Evolutionary conservation across 2,888 invertebrate species (phyloP).

Genomic region (Sympetrum striolatum): DNA sequence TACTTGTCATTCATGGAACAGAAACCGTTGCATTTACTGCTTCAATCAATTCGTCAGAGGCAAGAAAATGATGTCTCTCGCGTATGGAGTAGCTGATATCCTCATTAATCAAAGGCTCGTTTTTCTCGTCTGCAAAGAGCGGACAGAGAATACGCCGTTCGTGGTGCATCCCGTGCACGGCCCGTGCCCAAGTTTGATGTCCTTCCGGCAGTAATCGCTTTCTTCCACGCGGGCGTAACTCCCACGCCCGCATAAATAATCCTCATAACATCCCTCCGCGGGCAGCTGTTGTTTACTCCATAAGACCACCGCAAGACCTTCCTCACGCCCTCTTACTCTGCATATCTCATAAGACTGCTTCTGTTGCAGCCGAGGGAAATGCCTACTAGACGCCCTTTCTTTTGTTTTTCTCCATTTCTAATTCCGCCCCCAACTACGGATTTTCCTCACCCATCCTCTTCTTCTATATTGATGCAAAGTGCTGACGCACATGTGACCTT

Average conservation of each 20-base stretch:
- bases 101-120: not conserved
- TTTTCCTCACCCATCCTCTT: not conserved
- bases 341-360: not conserved
- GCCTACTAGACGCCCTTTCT: not conserved
- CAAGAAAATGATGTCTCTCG: not conserved
- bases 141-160: not conserved
- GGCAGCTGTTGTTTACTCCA: not conserved
- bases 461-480: not conserved
- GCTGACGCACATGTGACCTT: slow-evolving; percentile 41
- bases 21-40: too few relatives aligned
- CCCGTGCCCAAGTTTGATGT: not conserved
- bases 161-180: not conserved
- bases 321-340: not conserved
- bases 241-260: not conserved
- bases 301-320: not conserved
- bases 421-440: not conserved
- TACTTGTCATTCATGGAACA: too few relatives aligned
- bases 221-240: not conserved
- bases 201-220: not conserved
- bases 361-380: not conserved
- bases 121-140: not conserved
- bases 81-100: not conserved
- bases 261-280: not conserved
- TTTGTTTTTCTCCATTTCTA: not conserved
- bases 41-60: too few relatives aligned